Percentiles rank a stretch among this genome's conserved stretches.
phyloP scores from a whole-genome alignment of 2,113 vertebrate species.

The Hippoglossus stenolepis region DNA sequence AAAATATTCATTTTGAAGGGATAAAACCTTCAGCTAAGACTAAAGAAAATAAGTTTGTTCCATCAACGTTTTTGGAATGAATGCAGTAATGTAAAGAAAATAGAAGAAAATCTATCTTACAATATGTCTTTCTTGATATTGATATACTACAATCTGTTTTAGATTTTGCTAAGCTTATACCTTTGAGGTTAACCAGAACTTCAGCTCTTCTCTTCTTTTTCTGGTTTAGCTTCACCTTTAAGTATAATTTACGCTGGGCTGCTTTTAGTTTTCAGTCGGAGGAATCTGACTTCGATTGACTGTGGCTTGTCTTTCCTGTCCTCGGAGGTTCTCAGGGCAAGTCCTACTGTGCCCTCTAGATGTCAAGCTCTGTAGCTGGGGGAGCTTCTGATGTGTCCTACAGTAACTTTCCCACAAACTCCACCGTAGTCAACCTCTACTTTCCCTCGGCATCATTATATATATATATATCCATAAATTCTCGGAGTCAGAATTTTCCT shows the following conservation, averaged over 20 bases:
- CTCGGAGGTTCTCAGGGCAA: not conserved
- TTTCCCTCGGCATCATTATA: not conserved
- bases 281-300: not conserved
- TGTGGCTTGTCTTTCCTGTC: not conserved
- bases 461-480: too few species aligned
- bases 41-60: not conserved
- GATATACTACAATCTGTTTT: not conserved
- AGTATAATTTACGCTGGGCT: not conserved
- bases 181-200: not conserved
- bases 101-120: not conserved
- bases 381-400: not conserved
- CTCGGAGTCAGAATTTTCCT: too few species aligned
- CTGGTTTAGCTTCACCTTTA: not conserved
- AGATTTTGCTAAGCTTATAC: not conserved
- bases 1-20: not conserved
- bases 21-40: not conserved
- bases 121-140: not conserved
- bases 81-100: not conserved
- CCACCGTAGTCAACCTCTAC: not conserved
- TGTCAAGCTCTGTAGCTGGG: not conserved
- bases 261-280: not conserved
- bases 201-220: too few species aligned
- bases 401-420: not conserved
- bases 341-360: not conserved
- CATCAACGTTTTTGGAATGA: not conserved